A percentile compares a stretch with the other conserved stretches of the same genome.
Conservation (phyloP, 2,113 vertebrate genomes). For the Malurus cyaneus region DNA sequence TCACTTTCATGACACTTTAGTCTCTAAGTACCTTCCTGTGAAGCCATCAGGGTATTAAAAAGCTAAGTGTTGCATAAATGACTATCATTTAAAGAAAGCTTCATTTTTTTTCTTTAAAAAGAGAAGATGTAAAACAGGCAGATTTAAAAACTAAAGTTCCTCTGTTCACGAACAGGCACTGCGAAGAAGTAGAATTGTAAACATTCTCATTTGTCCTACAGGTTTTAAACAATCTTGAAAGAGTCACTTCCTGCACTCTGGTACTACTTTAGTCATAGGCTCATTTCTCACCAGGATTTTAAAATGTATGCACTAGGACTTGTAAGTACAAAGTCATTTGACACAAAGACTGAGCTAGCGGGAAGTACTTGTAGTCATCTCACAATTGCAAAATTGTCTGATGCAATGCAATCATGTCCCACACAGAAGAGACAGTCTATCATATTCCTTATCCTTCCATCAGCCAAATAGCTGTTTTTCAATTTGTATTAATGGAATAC, state of each 20-base stretch:
- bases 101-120: conserved; percentile 31
- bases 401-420: background rate
- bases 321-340: conserved; percentile 19
- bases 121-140: conserved; percentile 46
- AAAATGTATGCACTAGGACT: conserved; percentile 3
- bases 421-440: background rate
- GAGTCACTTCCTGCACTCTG: background rate
- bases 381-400: no score
- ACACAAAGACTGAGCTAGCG: background rate
- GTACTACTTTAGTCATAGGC: background rate
- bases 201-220: conserved; percentile 17
- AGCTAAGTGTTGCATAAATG: conserved; percentile 65
- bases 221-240: conserved; percentile 34
- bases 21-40: conserved; percentile 61
- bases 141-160: conserved; percentile 51
- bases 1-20: conserved; percentile 62
- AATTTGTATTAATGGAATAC: background rate
- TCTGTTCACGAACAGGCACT: conserved; percentile 26
- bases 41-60: conserved; percentile 66
- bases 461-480: background rate
- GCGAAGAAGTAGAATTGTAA: conserved; percentile 32
- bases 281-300: conserved; percentile 17
- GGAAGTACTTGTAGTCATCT: background rate
- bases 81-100: conserved; percentile 61
- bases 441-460: background rate